Base-by-base conservation (phyloP, 2,888 invertebrate genomes). In the Scelioninae gen. 2 region DNA sequence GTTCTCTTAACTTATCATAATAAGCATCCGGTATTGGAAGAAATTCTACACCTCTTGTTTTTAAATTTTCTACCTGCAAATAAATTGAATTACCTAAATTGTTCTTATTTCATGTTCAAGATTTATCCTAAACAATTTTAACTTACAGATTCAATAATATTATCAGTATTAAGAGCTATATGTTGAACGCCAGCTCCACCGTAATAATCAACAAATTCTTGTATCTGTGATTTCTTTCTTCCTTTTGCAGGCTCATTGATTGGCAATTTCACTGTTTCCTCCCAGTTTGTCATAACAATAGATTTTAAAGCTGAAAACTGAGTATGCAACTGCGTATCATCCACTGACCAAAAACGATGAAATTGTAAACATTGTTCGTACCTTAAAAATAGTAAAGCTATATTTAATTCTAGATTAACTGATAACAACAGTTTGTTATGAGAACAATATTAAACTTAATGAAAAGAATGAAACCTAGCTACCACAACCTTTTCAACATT, bases 131-230 rank as follows among this genome's bases (percentile, higher is more conserved):
- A 3, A n/a, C n/a, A 11, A 11, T 11, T 19, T 58, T 45, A 55
- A 81, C 90, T 89, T 83, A 98, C 97, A 37, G 96, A 90, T 52
- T 87, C 85, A 76, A 99, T 95, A 81, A 99, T 98, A 85, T 99
- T 94, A 18, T 91, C 89, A 0, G 97, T 96, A 83, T 97, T 97
- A n/a, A 99, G 89, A 2, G 98, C 98, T 78, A 99, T 96, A 83
- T 99, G 99, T 86, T 99, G 99, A 0, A 98, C 97, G 0, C 99
- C 99, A 1, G 97, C 94, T 0, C 97, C 97, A 0, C 98, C 98
- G 83, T 98, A 97, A 85, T 97, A 99, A 81, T 99, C 98, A 39
- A 98, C 97, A 84, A 95, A 99, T 86, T 99, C 99, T 85, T 97
- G 94, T 78, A 99, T 98, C 88, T 99, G 99, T 75, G 97, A 98